These are phyloP conservation scores for Schizopygopsis pylzovi DNA, from an alignment of 2,797 vertebrate species.

Conservation along the genomic window DNA sequence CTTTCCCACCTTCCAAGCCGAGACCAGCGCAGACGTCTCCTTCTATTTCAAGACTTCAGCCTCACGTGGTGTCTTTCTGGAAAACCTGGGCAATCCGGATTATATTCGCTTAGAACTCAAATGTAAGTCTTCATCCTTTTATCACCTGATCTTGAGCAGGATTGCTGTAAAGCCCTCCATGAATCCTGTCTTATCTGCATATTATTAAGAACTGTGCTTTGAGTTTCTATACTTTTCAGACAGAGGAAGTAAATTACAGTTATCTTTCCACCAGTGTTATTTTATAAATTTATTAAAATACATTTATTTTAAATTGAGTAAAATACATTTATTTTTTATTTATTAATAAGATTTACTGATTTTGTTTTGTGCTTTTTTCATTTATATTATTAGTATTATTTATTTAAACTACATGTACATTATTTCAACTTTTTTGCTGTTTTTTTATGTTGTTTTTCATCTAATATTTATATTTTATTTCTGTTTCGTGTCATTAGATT, in stretches of 20 bases:
- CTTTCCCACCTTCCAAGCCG: conserved; percentile 89
- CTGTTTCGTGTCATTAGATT: background rate
- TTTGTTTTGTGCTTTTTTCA: background rate
- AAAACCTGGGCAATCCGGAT: conserved; percentile 87
- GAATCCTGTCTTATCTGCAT: background rate
- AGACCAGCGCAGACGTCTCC: conserved; percentile 92
- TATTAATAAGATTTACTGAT: too few relatives aligned
- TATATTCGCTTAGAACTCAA: conserved; percentile 92
- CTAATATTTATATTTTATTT: background rate
- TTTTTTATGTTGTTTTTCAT: background rate
- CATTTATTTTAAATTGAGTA: too few relatives aligned
- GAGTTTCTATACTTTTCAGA: background rate
- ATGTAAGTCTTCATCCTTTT: conserved; percentile 76
- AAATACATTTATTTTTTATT: background rate
- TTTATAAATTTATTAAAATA: too few relatives aligned
- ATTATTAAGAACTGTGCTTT: background rate
- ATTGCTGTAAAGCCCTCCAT: background rate
- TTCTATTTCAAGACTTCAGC: conserved; percentile 97
- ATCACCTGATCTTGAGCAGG: background rate
- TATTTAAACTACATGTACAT: background rate
- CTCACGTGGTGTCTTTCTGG: conserved; percentile 90
- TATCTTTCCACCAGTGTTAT: background rate
- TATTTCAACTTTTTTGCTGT: background rate
- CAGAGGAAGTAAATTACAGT: background rate
- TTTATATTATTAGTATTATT: too few relatives aligned